Evolutionary conservation across 2,888 invertebrate genomes (phyloP), one percentile per base, ranked within the genome.

Genomic region (Miltochrista miniata): DNA sequence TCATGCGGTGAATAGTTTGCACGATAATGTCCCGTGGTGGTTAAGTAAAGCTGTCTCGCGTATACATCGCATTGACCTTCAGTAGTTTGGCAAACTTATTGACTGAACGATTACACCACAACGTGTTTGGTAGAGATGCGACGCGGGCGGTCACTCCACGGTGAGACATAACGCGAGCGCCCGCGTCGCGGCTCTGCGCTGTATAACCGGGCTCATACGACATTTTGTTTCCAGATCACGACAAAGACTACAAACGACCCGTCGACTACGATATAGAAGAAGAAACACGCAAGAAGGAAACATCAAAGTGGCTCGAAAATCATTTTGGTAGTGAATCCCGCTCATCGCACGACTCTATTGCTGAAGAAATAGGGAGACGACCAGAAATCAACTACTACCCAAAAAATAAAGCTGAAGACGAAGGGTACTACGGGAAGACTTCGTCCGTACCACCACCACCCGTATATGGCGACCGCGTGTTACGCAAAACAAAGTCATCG

Each of bases 291-390:
- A 97, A 97, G 83, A 95, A 95, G 62, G 97, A 97, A 89, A 97
- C 97, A 0, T 96, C 96, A 59, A 97, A 97, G 87, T 97, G 97
- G 97, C 92, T 97, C 47, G 97, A 97, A 74, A 96, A 96, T 74
- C 97, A 98, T 81, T 97, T 98, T 76, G 97, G 97, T 45, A 96
- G 96, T 78, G 96, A 96, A 59, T 96, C 96, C 1, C 93, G 95
- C 11, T 96, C 96, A 0, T 96, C 96, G 0, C 94, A 94, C 65
- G 94, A 94, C 62, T 95, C 95, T 10, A 90, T 94, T 47, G 93
- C 94, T 8, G 93, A 93, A 59, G 94, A 94, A 62, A 94, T 92
- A 71, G 94, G 90, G 61, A 94, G 93, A 61, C 86, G 80, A 59
- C 92, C 76, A 9, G 95, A 95, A 64, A 95, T 95, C 41, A 94